Percentiles rank a stretch among this genome's conserved stretches.
phyloP scores from a whole-genome alignment of 1,140 invertebrate genomes.

The Phortica variegata region DNA sequence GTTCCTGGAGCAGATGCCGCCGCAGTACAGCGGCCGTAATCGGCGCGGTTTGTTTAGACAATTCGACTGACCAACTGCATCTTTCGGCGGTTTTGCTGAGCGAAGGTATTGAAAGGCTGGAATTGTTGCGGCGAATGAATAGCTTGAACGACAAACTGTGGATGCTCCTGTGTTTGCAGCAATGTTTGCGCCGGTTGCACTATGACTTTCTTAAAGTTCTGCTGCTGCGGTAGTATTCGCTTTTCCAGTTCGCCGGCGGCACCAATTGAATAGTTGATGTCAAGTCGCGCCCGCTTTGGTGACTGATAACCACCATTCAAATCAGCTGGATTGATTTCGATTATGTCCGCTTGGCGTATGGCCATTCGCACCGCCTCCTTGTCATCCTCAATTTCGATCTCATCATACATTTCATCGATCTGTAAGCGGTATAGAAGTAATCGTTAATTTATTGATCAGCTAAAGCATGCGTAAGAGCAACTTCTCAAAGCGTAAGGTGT shows the following conservation, averaged over 20 bases:
- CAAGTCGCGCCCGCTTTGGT: slow-evolving; percentile 42
- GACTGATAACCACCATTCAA: slow-evolving; percentile 43
- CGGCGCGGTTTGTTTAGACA: slow-evolving; percentile 42
- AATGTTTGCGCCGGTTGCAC: slow-evolving; percentile 28
- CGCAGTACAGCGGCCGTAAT: too few relatives aligned
- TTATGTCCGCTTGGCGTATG: slow-evolving; percentile 36
- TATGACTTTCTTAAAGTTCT: slow-evolving; percentile 44
- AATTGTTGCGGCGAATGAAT: slow-evolving; percentile 12
- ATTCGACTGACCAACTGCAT: slow-evolving; percentile 63
- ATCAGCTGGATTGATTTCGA: slow-evolving; percentile 48
- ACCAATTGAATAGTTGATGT: slow-evolving; percentile 52
- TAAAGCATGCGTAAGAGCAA: slow-evolving; percentile 1
- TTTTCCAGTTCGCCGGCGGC: slow-evolving; percentile 45
- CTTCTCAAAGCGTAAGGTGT: slow-evolving; percentile 7
- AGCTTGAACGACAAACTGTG: slow-evolving; percentile 16
- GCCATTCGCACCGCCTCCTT: slow-evolving; percentile 58
- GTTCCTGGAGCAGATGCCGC: too few relatives aligned
- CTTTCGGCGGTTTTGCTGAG: slow-evolving; percentile 59
- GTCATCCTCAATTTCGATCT: slow-evolving; percentile 61
- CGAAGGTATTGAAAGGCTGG: slow-evolving; percentile 14
- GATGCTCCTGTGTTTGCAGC: slow-evolving; percentile 8
- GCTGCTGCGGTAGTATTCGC: slow-evolving; percentile 21
- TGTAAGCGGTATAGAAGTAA: slow-evolving; percentile 5
- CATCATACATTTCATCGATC: slow-evolving; percentile 59
- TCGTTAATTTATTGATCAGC: neutral